Conservation (phyloP, 2,113 vertebrate genomes). For the Takifugu flavidus region DNA sequence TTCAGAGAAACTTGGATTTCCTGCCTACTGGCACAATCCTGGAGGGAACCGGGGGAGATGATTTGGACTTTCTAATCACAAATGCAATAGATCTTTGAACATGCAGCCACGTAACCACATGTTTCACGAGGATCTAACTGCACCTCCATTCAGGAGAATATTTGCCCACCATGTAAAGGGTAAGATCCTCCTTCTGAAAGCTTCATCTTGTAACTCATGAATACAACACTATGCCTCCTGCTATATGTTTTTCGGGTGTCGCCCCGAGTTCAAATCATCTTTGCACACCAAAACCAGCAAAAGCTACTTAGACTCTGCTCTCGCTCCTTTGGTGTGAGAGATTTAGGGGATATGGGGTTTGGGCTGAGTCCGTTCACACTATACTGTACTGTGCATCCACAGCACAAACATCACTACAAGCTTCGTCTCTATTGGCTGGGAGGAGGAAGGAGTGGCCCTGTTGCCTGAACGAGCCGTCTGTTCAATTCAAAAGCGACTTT, state of each 20-base stretch:
- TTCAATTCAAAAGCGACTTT: slow-evolving; percentile 34
- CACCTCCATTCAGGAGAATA: slow-evolving; percentile 25
- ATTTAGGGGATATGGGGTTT: slow-evolving; percentile 6
- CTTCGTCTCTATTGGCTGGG: slow-evolving; percentile 41
- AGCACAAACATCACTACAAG: slow-evolving; percentile 39
- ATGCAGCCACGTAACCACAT: background rate
- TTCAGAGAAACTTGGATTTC: slow-evolving; percentile 71
- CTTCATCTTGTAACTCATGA: slow-evolving; percentile 23
- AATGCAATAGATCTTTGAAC: no score
- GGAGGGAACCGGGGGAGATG: slow-evolving; percentile 11
- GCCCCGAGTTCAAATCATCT: slow-evolving; percentile 5
- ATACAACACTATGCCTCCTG: slow-evolving; percentile 11
- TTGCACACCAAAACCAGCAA: slow-evolving; percentile 25
- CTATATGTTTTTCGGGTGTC: slow-evolving; percentile 21
- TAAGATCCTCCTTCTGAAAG: slow-evolving; percentile 12
- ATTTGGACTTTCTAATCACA: background rate
- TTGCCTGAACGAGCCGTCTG: slow-evolving; percentile 36
- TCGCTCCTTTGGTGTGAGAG: slow-evolving; percentile 11
- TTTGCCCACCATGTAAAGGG: slow-evolving; percentile 29
- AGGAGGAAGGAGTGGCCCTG: slow-evolving; percentile 21
- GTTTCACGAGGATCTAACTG: slow-evolving; percentile 22
- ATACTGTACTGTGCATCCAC: slow-evolving; percentile 6
- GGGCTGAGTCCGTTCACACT: background rate
- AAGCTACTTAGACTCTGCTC: slow-evolving; percentile 9
- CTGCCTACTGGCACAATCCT: slow-evolving; percentile 78